These are phyloP conservation scores for Pimephales promelas DNA, from an alignment of 2,113 vertebrate species.

Conservation along the genomic window DNA sequence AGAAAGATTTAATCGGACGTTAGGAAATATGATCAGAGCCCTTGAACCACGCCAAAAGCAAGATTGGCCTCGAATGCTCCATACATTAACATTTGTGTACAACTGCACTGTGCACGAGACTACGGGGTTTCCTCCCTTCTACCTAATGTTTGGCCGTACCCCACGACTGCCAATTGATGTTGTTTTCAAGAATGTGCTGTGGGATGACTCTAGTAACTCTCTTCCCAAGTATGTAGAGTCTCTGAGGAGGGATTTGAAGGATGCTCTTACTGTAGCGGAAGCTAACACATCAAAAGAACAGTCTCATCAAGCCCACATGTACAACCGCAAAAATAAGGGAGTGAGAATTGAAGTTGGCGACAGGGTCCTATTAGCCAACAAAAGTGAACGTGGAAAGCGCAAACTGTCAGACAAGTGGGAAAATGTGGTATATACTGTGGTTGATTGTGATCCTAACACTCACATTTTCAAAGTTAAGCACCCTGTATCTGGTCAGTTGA, in stretches of 20 bases:
- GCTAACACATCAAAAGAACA: constrained; percentile 11
- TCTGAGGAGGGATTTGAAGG: no score
- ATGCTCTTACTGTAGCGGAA: no score
- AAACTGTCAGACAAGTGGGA: constrained; percentile 14
- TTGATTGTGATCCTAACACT: background rate
- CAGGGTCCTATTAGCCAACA: background rate
- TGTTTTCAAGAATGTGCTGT: no score
- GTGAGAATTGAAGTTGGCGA: background rate
- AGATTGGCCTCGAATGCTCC: constrained; percentile 6
- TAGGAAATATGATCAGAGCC: constrained; percentile 1
- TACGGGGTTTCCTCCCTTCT: background rate
- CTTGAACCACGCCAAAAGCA: constrained; percentile 9
- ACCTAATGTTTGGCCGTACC: constrained; percentile 1
- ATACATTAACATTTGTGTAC: background rate
- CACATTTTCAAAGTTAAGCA: constrained; percentile 13
- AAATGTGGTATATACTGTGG: background rate
- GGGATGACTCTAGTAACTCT: no score
- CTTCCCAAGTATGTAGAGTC: no score
- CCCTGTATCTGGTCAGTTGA: background rate
- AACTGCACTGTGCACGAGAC: background rate
- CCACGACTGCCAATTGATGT: no score
- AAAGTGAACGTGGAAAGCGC: background rate
- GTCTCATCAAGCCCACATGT: background rate
- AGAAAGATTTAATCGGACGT: constrained; percentile 30
- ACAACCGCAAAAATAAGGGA: background rate